These are phyloP conservation scores for Labia minor DNA, from an alignment of 2,888 invertebrate genomes.

Conservation along the genomic window DNA sequence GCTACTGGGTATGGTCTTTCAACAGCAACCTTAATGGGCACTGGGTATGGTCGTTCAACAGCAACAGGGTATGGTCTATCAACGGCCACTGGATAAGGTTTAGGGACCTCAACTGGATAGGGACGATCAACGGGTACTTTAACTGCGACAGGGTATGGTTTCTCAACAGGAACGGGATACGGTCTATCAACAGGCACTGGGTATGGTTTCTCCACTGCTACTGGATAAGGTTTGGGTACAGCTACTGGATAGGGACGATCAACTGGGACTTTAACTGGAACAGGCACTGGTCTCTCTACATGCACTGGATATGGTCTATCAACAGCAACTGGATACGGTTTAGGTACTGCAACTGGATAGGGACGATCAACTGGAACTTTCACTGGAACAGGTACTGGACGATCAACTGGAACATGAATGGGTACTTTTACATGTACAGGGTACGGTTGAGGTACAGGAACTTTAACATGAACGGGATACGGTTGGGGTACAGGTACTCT, in stretches of 20 bases:
- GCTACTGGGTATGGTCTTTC: constrained; percentile 18
- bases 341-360: constrained; percentile 58
- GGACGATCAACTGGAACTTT: constrained; percentile 62
- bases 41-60: constrained; percentile 18
- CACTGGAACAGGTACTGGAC: constrained; percentile 37
- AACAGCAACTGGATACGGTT: constrained; percentile 47
- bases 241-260: constrained; percentile 66
- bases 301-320: constrained; percentile 43
- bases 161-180: constrained; percentile 30
- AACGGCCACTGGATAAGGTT: constrained; percentile 31
- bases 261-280: constrained; percentile 56
- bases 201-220: constrained; percentile 31
- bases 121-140: constrained; percentile 31
- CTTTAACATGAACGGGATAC: constrained; percentile 45
- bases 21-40: constrained; percentile 19
- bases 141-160: constrained; percentile 29
- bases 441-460: constrained; percentile 53
- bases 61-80: constrained; percentile 35
- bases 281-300: constrained; percentile 26
- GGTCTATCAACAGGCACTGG: constrained; percentile 51
- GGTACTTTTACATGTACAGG: constrained; percentile 33
- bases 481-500: constrained; percentile 40
- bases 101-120: constrained; percentile 34
- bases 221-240: constrained; percentile 56
- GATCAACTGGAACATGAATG: constrained; percentile 23